Conservation (phyloP, 2,797 vertebrate genomes). For the Notolabrus celidotus region DNA sequence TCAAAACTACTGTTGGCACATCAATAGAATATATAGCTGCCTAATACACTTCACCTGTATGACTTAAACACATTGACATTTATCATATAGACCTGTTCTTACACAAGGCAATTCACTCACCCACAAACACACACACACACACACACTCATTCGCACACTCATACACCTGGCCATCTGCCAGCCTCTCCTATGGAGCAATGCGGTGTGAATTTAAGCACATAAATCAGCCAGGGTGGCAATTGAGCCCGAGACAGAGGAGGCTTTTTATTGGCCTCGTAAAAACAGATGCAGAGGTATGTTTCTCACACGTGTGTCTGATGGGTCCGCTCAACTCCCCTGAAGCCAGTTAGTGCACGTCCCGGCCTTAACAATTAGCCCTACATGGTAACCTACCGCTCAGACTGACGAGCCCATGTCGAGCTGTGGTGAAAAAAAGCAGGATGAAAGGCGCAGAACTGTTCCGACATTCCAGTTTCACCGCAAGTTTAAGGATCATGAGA, state of each 20-base stretch:
- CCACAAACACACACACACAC: slow-evolving; percentile 27
- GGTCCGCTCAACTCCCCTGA: slow-evolving; percentile 51
- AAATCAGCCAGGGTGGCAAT: slow-evolving; percentile 84
- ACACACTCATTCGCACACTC: slow-evolving; percentile 23
- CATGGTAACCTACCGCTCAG: slow-evolving; percentile 54
- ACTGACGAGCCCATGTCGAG: slow-evolving; percentile 35
- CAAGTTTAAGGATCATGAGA: slow-evolving; percentile 53
- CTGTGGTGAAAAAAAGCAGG: slow-evolving; percentile 49
- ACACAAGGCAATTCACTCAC: slow-evolving; percentile 49
- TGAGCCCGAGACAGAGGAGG: slow-evolving; percentile 79
- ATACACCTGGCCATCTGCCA: slow-evolving; percentile 81
- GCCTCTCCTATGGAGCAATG: slow-evolving; percentile 76
- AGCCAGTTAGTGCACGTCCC: slow-evolving; percentile 78
- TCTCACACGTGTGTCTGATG: slow-evolving; percentile 76
- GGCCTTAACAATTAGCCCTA: slow-evolving; percentile 77
- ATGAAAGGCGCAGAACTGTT: slow-evolving; percentile 43
- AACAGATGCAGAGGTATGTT: slow-evolving; percentile 84
- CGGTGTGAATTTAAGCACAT: slow-evolving; percentile 77
- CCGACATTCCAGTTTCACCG: slow-evolving; percentile 65
- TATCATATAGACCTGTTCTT: slow-evolving; percentile 67
- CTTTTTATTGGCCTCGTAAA: slow-evolving; percentile 85
- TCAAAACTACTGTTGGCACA: slow-evolving; percentile 49
- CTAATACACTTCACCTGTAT: slow-evolving; percentile 59
- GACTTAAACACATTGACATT: slow-evolving; percentile 69
- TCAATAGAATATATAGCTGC: slow-evolving; percentile 48